Base-by-base conservation (phyloP, 1,140 invertebrate species). In the Popillia japonica region DNA sequence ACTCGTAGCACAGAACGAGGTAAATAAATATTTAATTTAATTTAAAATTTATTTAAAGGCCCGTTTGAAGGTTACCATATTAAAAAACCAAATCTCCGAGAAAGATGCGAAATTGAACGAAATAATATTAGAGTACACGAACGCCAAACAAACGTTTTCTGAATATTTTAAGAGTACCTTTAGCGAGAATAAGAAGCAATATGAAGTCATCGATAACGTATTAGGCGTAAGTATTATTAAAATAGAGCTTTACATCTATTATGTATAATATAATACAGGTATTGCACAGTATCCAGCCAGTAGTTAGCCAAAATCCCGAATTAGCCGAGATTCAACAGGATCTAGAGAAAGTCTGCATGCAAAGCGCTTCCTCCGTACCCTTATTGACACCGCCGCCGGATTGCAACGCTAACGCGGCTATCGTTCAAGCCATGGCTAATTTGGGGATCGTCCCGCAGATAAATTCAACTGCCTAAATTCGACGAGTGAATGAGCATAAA, bases 201-300 rank as follows among this genome's bases (percentile, higher is more conserved):
- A 89, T 78, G 86, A 88, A 78, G 87, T 87, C 10, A 88, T 89
- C 44, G 87, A 88, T 80, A 83, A 78, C 72, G 87, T 87, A 20
- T 80, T 89, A 74, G 87, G 88, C 83, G 87, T 89, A 83, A 83
- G 76, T 75, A 10, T n/a, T n/a, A n/a, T n/a, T n/a, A n/a, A n/a
- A n/a, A n/a, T n/a, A n/a, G n/a, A n/a, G n/a, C n/a, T n/a, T n/a
- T n/a, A n/a, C n/a, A n/a, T n/a, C n/a, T n/a, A n/a, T 34, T 34
- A 34, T 34, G 27, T 34, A 2, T 34, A 34, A 34, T 34, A 34
- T 85, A n/a, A n/a, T n/a, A n/a, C 77, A 89, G 87, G 85, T 86
- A 14, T 81, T 89, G 41, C 84, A 87, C 41, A 84, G 82, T 76
- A 86, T 88, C 64, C 86, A 88, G 80, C 79, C 83, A 14, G 84